phyloP scores from a whole-genome alignment of 2,113 vertebrate genomes.

The Strix aluco region DNA sequence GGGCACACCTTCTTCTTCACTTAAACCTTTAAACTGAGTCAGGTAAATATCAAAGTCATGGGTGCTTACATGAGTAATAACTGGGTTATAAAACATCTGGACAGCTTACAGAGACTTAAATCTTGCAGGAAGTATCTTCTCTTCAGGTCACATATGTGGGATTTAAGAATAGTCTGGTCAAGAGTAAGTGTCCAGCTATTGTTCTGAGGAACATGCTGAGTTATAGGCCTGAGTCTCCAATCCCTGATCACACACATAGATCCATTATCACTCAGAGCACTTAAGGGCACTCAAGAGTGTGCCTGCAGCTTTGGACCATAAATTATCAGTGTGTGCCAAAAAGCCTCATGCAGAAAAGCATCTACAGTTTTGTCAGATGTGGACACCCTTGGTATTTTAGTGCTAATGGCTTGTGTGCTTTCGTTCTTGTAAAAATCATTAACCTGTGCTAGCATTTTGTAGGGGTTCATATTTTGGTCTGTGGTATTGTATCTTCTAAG shows the following conservation, averaged over 20 bases:
- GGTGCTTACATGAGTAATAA: not conserved
- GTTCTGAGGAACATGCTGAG: not conserved
- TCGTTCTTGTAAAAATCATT: not conserved
- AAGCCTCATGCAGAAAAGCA: not conserved
- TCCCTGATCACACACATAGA: not conserved
- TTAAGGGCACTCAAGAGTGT: slow-evolving; percentile 38
- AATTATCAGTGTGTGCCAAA: slow-evolving; percentile 36
- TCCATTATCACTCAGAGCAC: slow-evolving; percentile 39
- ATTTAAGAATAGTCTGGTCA: not conserved
- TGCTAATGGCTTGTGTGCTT: not conserved
- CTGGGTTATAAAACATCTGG: not conserved
- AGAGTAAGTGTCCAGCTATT: not conserved
- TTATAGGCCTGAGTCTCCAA: not conserved
- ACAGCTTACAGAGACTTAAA: not conserved
- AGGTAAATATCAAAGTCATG: not conserved
- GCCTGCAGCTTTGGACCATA: not conserved
- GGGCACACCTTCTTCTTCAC: not conserved
- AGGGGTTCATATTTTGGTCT: not conserved
- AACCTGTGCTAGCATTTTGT: not conserved
- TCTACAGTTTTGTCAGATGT: not conserved
- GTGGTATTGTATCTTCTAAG: not conserved
- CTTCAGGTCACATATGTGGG: not conserved
- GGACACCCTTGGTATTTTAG: not conserved
- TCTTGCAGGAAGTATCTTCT: not conserved
- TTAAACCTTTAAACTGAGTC: not conserved